Evolutionary conservation across 1,140 invertebrate species (phyloP).

Genomic region (Platyura marginata): DNA sequence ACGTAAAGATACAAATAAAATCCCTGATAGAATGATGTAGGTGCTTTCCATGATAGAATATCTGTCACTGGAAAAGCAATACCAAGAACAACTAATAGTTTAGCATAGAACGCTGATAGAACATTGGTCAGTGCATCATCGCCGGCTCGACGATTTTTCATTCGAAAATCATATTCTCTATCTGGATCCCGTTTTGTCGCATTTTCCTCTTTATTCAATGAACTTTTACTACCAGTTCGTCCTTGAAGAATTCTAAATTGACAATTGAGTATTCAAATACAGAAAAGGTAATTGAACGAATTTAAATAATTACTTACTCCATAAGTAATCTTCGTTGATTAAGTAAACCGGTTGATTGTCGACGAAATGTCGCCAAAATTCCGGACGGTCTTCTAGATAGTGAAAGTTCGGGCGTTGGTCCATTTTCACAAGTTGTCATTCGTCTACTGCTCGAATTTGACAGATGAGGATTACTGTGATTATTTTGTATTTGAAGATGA

Average conservation of each 20-base stretch:
- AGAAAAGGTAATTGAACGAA: background rate
- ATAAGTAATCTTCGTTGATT: conserved; percentile 14
- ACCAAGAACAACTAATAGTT: conserved; percentile 59
- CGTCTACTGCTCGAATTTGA: background rate
- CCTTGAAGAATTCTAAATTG: conserved; percentile 9
- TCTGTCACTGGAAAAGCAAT: conserved; percentile 50
- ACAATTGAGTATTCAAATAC: background rate
- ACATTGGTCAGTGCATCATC: conserved; percentile 32
- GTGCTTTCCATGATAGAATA: conserved; percentile 43
- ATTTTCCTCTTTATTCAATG: conserved; percentile 6
- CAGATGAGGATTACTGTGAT: background rate
- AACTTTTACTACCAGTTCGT: conserved; percentile 2
- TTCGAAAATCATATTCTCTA: background rate
- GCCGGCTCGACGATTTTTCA: conserved; percentile 1
- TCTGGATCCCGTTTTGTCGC: conserved; percentile 4
- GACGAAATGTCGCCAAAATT: background rate
- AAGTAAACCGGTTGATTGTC: background rate
- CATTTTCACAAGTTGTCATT: background rate
- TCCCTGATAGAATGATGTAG: conserved; percentile 48
- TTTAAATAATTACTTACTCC: conserved; percentile 7
- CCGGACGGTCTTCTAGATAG: background rate
- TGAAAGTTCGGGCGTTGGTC: background rate
- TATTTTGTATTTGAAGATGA: background rate
- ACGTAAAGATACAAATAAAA: conserved; percentile 72
- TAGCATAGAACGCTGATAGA: conserved; percentile 59